Conservation (phyloP, 1,140 invertebrate genomes). For the Harlomillsia oculata region DNA sequence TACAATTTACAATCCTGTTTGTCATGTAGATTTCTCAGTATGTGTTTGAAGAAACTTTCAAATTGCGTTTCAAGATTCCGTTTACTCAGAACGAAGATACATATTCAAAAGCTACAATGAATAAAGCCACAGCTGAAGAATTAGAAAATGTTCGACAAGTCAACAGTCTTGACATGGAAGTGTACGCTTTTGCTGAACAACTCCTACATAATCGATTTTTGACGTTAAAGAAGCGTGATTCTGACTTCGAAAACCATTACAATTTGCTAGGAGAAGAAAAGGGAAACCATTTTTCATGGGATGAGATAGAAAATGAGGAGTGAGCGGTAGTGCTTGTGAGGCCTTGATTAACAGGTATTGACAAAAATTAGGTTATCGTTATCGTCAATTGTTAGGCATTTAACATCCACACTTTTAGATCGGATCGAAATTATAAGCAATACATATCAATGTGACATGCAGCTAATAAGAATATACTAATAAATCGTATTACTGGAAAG, state of each 20-base stretch:
- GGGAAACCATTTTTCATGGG: constrained; percentile 37
- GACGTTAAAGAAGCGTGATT: constrained; percentile 63
- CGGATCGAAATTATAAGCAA: too few species aligned
- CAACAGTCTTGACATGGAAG: constrained; percentile 81
- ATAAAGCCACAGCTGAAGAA: constrained; percentile 59
- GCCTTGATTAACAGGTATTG: too few species aligned
- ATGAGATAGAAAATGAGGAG: constrained; percentile 36
- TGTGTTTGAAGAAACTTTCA: constrained; percentile 95
- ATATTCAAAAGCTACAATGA: constrained; percentile 63
- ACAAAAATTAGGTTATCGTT: too few species aligned
- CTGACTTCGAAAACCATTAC: constrained; percentile 60
- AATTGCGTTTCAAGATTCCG: constrained; percentile 73
- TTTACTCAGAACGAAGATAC: constrained; percentile 86
- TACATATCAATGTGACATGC: too few species aligned
- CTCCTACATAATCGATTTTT: constrained; percentile 78
- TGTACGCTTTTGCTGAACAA: constrained; percentile 87
- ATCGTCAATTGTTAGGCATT: too few species aligned
- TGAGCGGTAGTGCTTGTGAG: too few species aligned
- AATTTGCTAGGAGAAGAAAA: constrained; percentile 36
- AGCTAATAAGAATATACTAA: too few species aligned
- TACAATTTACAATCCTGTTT: constrained; percentile 6
- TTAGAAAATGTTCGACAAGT: constrained; percentile 63
- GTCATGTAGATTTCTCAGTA: constrained; percentile 70
- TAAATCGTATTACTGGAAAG: too few species aligned
- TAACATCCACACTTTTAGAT: too few species aligned